Percentiles rank a stretch among this genome's conserved stretches.
Conservation (phyloP, 1,140 invertebrate species). For the Chymomyza costata region DNA sequence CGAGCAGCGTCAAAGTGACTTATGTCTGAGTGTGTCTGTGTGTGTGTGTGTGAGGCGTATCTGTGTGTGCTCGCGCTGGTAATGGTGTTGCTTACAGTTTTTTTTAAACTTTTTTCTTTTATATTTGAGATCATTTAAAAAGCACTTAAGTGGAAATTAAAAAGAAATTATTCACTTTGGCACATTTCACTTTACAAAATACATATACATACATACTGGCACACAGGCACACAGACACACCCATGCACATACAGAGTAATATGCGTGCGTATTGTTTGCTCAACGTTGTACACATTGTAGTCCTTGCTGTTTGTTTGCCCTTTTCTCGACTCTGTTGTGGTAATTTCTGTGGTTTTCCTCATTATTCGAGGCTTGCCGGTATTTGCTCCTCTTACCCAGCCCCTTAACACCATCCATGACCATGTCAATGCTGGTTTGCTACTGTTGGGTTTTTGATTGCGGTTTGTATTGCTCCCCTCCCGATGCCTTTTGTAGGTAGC, state of each 20-base stretch:
- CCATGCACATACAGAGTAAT: background rate
- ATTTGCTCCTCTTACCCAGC: background rate
- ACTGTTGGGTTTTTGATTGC: constrained; percentile 21
- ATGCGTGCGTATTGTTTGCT: too few species aligned
- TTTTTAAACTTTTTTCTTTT: too few species aligned
- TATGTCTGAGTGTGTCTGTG: too few species aligned
- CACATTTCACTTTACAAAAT: constrained; percentile 34
- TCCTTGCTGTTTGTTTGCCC: too few species aligned
- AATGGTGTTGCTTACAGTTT: too few species aligned
- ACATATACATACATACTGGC: too few species aligned
- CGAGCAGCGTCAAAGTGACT: constrained; percentile 42
- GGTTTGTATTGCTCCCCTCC: constrained; percentile 30
- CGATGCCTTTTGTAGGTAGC: constrained; percentile 25
- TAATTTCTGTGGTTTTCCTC: constrained; percentile 48
- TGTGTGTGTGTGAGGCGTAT: too few species aligned
- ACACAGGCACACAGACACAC: background rate
- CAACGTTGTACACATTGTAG: too few species aligned
- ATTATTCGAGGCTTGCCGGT: constrained; percentile 38
- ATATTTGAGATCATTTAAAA: constrained; percentile 46
- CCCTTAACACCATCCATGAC: background rate
- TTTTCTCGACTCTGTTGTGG: constrained; percentile 17
- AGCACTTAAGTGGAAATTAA: constrained; percentile 52
- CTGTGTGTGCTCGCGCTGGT: too few species aligned
- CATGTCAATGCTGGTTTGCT: background rate
- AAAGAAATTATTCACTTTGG: constrained; percentile 53